Evolutionary conservation across 2,888 invertebrate genomes (phyloP).

Genomic region (Diachrysia chrysitis): DNA sequence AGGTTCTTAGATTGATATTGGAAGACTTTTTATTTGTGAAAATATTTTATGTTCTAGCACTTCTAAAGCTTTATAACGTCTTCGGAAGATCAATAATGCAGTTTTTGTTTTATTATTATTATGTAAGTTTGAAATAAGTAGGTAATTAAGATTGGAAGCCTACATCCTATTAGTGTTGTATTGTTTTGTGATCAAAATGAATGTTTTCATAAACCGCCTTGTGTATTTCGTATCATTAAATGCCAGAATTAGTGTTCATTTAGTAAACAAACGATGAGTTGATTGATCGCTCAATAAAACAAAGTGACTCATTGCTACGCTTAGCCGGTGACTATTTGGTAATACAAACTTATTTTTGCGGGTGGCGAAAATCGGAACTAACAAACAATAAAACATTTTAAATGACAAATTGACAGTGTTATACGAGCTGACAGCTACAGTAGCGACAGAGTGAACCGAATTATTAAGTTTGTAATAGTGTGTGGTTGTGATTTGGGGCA

Average conservation of each 20-base stretch:
- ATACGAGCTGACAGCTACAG: background rate
- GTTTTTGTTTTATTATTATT: no score
- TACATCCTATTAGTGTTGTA: no score
- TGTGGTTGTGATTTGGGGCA: background rate
- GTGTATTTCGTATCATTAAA: background rate
- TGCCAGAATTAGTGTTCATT: conserved; percentile 4
- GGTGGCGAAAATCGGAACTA: background rate
- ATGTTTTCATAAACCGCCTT: background rate
- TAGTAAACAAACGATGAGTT: conserved; percentile 9
- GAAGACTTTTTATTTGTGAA: no score
- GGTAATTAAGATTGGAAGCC: background rate
- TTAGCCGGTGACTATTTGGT: background rate
- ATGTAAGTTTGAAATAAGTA: no score
- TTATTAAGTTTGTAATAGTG: background rate
- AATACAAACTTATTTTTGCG: background rate
- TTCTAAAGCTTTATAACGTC: no score
- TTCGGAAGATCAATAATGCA: no score
- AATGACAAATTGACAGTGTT: background rate
- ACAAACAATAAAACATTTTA: background rate
- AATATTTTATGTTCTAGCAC: no score
- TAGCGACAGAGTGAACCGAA: background rate
- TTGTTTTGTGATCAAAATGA: background rate
- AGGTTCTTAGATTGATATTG: no score
- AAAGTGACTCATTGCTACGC: background rate
- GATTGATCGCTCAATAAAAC: conserved; percentile 7